phyloP scores from a whole-genome alignment of 2,113 vertebrate genomes.

The Pteropus alecto region DNA sequence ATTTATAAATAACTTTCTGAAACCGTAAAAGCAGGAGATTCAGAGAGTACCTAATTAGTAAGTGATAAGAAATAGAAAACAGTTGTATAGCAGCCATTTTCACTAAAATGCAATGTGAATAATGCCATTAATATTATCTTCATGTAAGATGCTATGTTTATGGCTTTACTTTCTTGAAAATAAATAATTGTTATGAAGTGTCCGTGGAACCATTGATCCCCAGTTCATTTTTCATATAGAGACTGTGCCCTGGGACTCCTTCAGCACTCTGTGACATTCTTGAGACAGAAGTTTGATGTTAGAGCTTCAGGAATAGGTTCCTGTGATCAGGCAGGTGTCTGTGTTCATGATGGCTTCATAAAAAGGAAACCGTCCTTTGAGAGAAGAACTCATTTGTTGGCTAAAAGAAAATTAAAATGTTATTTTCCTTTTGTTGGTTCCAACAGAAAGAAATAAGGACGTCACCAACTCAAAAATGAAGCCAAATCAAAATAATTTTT shows the following conservation, averaged over 20 bases:
- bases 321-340: neutral
- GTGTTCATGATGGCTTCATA: neutral
- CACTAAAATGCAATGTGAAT: neutral
- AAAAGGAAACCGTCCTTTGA: neutral
- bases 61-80: neutral
- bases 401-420: constrained; percentile 34
- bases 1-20: neutral
- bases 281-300: neutral
- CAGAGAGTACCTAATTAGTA: neutral
- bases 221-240: neutral
- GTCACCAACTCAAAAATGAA: constrained; percentile 6
- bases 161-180: constrained; percentile 3
- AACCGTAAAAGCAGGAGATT: neutral
- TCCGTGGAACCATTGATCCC: neutral
- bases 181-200: neutral
- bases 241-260: neutral
- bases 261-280: neutral
- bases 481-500: constrained; percentile 24
- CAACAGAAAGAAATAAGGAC: constrained; percentile 9
- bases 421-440: neutral
- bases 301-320: neutral
- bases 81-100: neutral
- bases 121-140: neutral
- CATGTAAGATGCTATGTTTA: neutral
- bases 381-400: constrained; percentile 1